Evolutionary conservation across 1,140 invertebrate species (phyloP), one percentile per base, ranked within the genome.

Genomic region (Chrysoperla carnea): DNA sequence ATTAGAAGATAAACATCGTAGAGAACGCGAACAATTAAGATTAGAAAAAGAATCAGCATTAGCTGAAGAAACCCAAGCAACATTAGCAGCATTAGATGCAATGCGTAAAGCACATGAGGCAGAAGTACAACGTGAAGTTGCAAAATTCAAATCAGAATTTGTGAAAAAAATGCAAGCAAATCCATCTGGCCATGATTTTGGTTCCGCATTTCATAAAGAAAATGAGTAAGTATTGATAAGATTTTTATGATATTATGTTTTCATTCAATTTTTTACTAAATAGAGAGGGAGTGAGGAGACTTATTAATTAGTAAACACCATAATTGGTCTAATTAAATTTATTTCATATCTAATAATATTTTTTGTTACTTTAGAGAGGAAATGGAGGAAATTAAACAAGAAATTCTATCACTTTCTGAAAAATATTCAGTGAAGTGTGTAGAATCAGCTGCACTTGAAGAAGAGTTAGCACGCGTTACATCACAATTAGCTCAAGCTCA

Each of bases 101-200:
- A 90, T 94, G 79, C 72, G 85, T 35, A 90, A 92, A 60, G 87
- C 87, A 1, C 89, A 94, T 59, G 84, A 92, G 62, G 82, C 78
- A 47, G 88, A 94, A 58, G 81, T 93, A 15, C 79, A 89, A 51
- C 75, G 79, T 39, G 84, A 92, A 64, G 81, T 90, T 9, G 70
- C 81, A 11, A 84, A 83, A 56, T 89, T 90, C 58, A 89, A 90
- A 57, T 69, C 81, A 42, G 84, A 89, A 57, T 88, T 86, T 54
- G 59, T 81, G n/a, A 73, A 76, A 39, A 77, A 84, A 55, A 69
- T 78, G 52, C 72, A 75, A 47, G 17, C 17, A 23, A 65, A 69
- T 6, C 50, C 55, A 17, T 46, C 47, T 3, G 55, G 57, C 40
- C 47, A 53, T 27, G 45, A 40, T 33, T 9, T 9, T 33, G 31